phyloP scores from a whole-genome alignment of 2,113 vertebrate species.

The Callopanchax toddi region DNA sequence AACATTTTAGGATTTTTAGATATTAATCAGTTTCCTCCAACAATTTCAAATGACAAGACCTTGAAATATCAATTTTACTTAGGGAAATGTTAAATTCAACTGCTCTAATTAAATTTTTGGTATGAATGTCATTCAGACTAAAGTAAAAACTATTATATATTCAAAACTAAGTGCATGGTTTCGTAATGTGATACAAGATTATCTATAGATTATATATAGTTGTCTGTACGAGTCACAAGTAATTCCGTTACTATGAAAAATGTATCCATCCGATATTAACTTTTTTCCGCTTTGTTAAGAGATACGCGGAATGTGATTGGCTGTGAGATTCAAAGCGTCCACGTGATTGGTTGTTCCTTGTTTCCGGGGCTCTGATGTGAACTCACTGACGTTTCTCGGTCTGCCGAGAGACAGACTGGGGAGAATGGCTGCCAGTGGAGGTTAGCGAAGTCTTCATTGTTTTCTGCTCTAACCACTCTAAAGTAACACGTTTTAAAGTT shows the following conservation, averaged over 20 bases:
- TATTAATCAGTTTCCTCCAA: no score
- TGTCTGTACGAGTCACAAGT: background rate
- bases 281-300: constrained; percentile 37
- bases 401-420: constrained; percentile 79
- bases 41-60: no score
- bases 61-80: no score
- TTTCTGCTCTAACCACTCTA: constrained; percentile 53
- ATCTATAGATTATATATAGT: background rate
- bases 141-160: no score
- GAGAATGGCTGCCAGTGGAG: constrained; percentile 98
- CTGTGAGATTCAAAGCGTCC: background rate
- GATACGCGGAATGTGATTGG: constrained; percentile 62
- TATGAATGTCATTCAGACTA: no score
- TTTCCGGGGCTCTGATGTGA: constrained; percentile 78
- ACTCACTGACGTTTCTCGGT: constrained; percentile 75
- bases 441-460: constrained; percentile 82
- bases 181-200: background rate
- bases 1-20: no score
- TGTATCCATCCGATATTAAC: constrained; percentile 28
- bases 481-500: constrained; percentile 48
- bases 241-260: constrained; percentile 2
- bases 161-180: no score
- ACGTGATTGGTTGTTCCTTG: constrained; percentile 70
- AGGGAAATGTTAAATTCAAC: no score
- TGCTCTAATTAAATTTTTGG: no score